These are phyloP conservation scores for Nemurella pictetii DNA, from an alignment of 2,888 invertebrate species.

Conservation along the genomic window DNA sequence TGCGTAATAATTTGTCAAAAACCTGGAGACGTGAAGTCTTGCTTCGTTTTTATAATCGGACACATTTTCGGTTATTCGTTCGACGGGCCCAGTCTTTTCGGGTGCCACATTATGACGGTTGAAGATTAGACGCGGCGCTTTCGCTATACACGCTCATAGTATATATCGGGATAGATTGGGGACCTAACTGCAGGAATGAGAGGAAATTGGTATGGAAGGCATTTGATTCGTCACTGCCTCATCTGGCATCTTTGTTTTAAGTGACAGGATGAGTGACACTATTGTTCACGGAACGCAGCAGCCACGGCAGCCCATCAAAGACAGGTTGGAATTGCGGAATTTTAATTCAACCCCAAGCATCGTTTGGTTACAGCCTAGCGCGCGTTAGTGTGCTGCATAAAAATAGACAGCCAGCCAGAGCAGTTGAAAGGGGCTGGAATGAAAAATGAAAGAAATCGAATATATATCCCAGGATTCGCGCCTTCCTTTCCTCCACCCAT, in stretches of 20 bases:
- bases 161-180: neutral
- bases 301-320: constrained; percentile 25
- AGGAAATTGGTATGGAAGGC: constrained; percentile 40
- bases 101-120: neutral
- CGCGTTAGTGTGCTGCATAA: neutral
- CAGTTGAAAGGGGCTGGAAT: neutral
- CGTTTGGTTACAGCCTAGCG: neutral
- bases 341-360: constrained; percentile 50
- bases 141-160: neutral
- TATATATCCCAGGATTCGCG: neutral
- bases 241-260: constrained; percentile 50
- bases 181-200: neutral
- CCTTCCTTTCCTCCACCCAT: neutral
- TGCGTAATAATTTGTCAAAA: neutral
- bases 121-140: neutral
- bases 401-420: constrained; percentile 1
- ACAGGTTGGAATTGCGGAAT: constrained; percentile 48
- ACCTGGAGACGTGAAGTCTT: neutral
- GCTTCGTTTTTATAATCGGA: neutral
- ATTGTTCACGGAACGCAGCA: constrained; percentile 47
- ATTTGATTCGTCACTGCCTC: constrained; percentile 49
- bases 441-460: constrained; percentile 27
- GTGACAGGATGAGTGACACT: constrained; percentile 53
- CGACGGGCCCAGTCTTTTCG: neutral
- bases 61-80: neutral